phyloP scores from a whole-genome alignment of 1,140 invertebrate species.

The Spodoptera litura region DNA sequence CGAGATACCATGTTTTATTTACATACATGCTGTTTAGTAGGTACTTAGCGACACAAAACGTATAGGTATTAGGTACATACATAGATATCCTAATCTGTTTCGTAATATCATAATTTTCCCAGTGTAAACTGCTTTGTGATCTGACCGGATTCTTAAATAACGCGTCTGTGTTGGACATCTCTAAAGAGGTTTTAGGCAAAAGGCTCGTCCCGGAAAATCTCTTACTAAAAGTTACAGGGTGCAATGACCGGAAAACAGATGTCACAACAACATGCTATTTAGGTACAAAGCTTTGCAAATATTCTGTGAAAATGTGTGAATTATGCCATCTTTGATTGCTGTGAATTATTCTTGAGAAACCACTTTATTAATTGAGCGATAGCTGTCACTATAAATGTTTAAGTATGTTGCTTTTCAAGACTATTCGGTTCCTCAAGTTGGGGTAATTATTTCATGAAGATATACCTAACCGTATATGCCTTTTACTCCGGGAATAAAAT shows the following conservation, averaged over 20 bases:
- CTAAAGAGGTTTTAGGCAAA: constrained; percentile 36
- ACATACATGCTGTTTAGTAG: too few relatives aligned
- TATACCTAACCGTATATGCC: too few relatives aligned
- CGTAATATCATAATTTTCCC: constrained; percentile 1
- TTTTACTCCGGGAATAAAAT: too few relatives aligned
- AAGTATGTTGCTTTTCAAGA: too few relatives aligned
- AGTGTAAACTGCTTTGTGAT: constrained; percentile 32
- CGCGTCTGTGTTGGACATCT: constrained; percentile 24
- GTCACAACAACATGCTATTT: constrained; percentile 31
- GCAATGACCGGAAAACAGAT: constrained; percentile 39
- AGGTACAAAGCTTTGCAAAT: constrained; percentile 17
- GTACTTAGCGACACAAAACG: background rate
- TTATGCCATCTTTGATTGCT: background rate
- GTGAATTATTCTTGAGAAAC: background rate
- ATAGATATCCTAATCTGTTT: background rate
- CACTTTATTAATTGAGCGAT: too few relatives aligned
- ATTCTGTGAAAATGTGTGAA: constrained; percentile 16
- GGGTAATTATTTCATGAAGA: too few relatives aligned
- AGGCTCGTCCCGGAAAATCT: constrained; percentile 28
- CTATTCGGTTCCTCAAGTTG: too few relatives aligned
- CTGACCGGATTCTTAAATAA: constrained; percentile 35
- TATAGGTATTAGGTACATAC: background rate
- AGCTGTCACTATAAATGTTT: too few relatives aligned
- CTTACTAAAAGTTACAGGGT: constrained; percentile 34
- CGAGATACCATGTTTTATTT: too few relatives aligned